Percentiles rank a stretch among this genome's conserved stretches.
These are phyloP conservation scores for Oncorhynchus masou DNA, from an alignment of 2,113 vertebrate species.

Conservation along the genomic window DNA sequence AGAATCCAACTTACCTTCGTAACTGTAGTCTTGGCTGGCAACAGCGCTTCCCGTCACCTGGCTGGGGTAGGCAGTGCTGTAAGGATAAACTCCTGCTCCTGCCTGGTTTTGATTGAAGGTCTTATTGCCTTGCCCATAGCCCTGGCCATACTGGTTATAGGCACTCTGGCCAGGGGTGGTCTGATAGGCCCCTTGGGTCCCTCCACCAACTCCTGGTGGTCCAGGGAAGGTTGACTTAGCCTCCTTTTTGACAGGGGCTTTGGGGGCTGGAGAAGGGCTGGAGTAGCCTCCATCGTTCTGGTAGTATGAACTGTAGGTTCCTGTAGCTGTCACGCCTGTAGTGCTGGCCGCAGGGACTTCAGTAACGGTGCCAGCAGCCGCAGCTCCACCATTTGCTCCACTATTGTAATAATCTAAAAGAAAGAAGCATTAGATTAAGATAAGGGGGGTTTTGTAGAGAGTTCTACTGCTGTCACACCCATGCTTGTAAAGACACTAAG, in stretches of 20 bases:
- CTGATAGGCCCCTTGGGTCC: conserved; percentile 53
- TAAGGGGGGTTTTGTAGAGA: neutral
- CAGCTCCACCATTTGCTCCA: conserved; percentile 80
- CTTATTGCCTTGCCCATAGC: conserved; percentile 79
- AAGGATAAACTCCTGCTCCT: conserved; percentile 70
- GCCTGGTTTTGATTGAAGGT: conserved; percentile 75
- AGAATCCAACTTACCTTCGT: conserved; percentile 61
- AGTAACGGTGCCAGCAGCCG: conserved; percentile 25
- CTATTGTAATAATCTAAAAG: conserved; percentile 90
- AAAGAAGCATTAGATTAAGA: conserved; percentile 30
- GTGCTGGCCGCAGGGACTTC: conserved; percentile 44
- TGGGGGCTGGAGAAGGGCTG: conserved; percentile 67
- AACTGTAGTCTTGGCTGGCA: conserved; percentile 72
- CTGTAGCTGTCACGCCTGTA: conserved; percentile 61
- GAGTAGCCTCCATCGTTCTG: conserved; percentile 79
- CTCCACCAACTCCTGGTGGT: conserved; percentile 41
- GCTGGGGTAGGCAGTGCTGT: conserved; percentile 85
- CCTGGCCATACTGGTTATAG: conserved; percentile 80
- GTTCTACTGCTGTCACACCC: neutral
- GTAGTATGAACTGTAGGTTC: conserved; percentile 84
- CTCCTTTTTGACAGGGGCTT: conserved; percentile 80
- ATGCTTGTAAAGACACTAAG: neutral
- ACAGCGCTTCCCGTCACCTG: conserved; percentile 76
- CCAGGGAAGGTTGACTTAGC: conserved; percentile 58
- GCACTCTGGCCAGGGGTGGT: conserved; percentile 70